Conservation (phyloP, 2,888 invertebrate species). For the Dryococelus australis region DNA sequence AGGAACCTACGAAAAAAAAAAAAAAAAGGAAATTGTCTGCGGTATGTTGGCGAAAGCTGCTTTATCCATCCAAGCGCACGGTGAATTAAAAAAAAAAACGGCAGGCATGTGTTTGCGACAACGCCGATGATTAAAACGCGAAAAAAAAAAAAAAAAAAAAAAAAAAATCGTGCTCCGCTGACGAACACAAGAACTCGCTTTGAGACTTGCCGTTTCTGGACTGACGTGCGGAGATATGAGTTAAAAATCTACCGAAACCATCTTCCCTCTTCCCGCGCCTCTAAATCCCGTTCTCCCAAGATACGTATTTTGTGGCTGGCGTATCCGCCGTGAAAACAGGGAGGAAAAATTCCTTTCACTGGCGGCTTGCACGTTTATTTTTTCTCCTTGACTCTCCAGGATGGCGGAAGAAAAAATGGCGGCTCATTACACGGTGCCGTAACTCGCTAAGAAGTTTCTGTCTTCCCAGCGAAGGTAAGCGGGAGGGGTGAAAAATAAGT, state of each 20-base stretch:
- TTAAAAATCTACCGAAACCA: not conserved
- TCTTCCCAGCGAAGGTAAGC: not conserved
- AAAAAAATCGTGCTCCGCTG: no score
- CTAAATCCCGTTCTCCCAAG: not conserved
- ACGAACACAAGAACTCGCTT: no score
- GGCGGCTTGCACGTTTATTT: no score
- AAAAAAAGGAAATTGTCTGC: no score
- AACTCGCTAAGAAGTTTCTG: conserved; percentile 16
- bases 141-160: no score
- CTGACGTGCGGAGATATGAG: not conserved
- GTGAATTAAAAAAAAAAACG: no score
- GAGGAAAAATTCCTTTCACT: not conserved
- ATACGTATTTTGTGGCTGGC: not conserved
- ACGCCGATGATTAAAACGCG: no score
- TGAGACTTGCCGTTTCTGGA: not conserved
- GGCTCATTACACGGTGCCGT: not conserved
- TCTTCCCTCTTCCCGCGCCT: not conserved
- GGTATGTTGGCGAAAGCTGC: no score
- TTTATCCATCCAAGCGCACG: no score
- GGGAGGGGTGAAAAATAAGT: not conserved
- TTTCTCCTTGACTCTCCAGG: not conserved
- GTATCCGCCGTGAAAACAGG: not conserved
- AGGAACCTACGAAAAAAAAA: no score
- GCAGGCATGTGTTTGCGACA: no score
- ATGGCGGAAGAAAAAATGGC: not conserved